phyloP scores from a whole-genome alignment of 2,113 vertebrate genomes.

The Noturus placidus region DNA sequence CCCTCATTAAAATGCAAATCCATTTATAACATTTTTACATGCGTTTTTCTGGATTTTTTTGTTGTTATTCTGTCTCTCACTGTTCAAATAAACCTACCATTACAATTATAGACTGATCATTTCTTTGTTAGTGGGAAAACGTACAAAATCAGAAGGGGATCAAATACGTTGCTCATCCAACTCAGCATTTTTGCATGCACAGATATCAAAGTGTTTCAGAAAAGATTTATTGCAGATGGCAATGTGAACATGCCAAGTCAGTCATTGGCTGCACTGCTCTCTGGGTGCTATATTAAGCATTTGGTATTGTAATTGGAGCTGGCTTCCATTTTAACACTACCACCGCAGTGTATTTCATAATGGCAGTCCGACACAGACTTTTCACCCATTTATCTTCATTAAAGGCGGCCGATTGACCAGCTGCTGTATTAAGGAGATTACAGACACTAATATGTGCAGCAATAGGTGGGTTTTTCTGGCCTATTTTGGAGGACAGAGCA shows the following conservation, averaged over 20 bases:
- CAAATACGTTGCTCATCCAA: background rate
- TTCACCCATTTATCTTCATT: constrained; percentile 32
- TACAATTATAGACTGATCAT: no score
- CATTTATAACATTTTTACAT: no score
- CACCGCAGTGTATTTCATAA: constrained; percentile 26
- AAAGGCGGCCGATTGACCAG: background rate
- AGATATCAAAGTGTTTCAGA: background rate
- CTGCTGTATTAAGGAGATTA: background rate
- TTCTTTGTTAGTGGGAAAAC: no score
- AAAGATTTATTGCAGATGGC: background rate
- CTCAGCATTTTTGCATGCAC: background rate
- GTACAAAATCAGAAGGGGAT: no score
- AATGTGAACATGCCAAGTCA: background rate
- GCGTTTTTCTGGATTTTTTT: no score
- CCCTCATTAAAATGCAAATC: no score
- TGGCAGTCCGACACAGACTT: constrained; percentile 7
- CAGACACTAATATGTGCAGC: background rate
- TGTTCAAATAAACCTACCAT: no score
- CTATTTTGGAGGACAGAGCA: background rate
- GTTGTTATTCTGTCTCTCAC: no score
- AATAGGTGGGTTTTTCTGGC: background rate
- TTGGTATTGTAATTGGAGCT: constrained; percentile 40
- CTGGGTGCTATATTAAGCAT: constrained; percentile 39
- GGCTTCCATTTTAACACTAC: constrained; percentile 28
- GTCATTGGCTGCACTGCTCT: background rate